Evolutionary conservation across 2,113 vertebrate genomes (phyloP).

Genomic region (Panthera tigris): DNA sequence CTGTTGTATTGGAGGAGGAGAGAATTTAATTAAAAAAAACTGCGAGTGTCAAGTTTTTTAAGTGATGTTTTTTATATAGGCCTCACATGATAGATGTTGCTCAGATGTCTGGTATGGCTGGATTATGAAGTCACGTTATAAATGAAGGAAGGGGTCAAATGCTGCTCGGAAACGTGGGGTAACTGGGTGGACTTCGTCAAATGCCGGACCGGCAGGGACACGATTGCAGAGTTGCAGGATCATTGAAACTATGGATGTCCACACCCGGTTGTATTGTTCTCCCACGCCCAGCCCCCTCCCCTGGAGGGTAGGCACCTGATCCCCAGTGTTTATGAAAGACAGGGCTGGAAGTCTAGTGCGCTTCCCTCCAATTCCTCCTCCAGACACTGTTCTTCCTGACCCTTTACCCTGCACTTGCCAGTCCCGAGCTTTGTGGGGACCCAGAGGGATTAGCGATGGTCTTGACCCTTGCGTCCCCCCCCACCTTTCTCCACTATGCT

Average conservation of each 20-base stretch:
- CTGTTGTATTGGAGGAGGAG: background rate
- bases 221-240: too few species aligned
- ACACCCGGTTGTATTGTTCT: background rate
- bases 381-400: rapidly evolving
- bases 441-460: too few species aligned
- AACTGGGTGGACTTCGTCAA: background rate
- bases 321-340: too few species aligned
- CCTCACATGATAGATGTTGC: background rate
- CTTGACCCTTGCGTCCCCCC: rapidly evolving
- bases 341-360: rapidly evolving
- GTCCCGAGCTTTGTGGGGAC: rapidly evolving
- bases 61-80: background rate
- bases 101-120: background rate
- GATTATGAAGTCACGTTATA: background rate
- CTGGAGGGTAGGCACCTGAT: too few species aligned
- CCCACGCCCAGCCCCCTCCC: too few species aligned
- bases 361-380: too few species aligned
- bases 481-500: rapidly evolving
- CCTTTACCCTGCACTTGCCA: rapidly evolving
- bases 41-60: background rate
- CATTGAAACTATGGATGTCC: background rate
- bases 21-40: background rate
- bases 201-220: rapidly evolving
- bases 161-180: background rate
- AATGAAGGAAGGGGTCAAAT: background rate